Conservation (phyloP, 2,888 invertebrate genomes). For the Machimus atricapillus region DNA sequence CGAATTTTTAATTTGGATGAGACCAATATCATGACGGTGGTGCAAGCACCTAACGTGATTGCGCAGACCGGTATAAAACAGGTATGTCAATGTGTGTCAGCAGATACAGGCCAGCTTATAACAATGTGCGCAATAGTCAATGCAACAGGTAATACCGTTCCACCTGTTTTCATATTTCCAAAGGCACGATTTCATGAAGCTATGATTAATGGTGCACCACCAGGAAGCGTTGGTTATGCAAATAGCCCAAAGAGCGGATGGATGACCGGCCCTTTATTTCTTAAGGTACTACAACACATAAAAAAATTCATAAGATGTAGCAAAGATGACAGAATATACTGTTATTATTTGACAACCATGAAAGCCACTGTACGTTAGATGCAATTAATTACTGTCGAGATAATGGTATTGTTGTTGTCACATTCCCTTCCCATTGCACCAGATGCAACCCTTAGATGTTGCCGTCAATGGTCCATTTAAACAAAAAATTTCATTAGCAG, state of each 20-base stretch:
- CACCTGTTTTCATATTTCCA: conserved; percentile 45
- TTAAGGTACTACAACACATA: conserved; percentile 34
- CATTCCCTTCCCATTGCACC: conserved; percentile 11
- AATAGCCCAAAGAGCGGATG: conserved; percentile 42
- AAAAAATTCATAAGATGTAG: conserved; percentile 22
- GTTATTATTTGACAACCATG: background rate
- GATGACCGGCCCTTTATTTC: conserved; percentile 38
- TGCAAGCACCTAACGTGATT: conserved; percentile 47
- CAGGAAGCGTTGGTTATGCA: conserved; percentile 43
- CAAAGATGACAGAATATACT: background rate
- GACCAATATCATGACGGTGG: conserved; percentile 48
- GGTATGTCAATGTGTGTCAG: conserved; percentile 51
- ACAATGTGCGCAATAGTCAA: conserved; percentile 47
- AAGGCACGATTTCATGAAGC: conserved; percentile 38
- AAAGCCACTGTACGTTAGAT: background rate
- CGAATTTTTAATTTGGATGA: conserved; percentile 49
- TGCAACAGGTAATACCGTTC: conserved; percentile 43
- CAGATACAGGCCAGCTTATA: conserved; percentile 50
- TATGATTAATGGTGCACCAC: conserved; percentile 43
- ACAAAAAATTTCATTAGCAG: background rate
- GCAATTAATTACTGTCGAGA: background rate
- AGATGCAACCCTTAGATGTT: conserved; percentile 22
- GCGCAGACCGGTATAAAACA: too few relatives aligned
- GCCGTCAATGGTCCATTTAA: conserved; percentile 4
- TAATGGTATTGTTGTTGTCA: background rate